A percentile compares a stretch with the other conserved stretches of the same genome.
These are phyloP conservation scores for Harpagifer antarcticus DNA, from an alignment of 2,797 vertebrate species.

Conservation along the genomic window DNA sequence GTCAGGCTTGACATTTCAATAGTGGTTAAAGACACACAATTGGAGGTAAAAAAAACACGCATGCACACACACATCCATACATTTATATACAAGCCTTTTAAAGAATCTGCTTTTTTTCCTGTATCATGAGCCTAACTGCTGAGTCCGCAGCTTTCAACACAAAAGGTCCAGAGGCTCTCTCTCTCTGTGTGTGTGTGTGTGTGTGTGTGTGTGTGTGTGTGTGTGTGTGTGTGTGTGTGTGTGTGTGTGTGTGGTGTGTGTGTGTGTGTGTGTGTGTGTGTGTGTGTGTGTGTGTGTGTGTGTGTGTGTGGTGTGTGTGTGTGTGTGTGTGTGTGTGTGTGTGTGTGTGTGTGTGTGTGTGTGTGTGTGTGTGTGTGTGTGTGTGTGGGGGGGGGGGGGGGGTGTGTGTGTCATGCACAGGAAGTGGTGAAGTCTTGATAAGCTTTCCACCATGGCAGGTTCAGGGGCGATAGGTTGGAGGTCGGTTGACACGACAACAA, in stretches of 20 bases:
- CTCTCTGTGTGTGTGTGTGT: too few relatives aligned
- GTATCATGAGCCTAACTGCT: conserved; percentile 30
- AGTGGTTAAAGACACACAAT: background rate
- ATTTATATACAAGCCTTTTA: conserved; percentile 8
- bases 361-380: background rate
- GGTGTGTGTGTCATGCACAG: conserved; percentile 57
- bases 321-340: background rate
- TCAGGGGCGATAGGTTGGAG: conserved; percentile 40
- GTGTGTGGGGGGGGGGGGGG: too few relatives aligned
- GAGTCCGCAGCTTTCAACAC: conserved; percentile 40
- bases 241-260: conserved; percentile 8
- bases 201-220: too few relatives aligned
- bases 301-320: background rate
- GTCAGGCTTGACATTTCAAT: conserved; percentile 32
- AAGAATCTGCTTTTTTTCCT: conserved; percentile 9
- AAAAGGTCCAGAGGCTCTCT: conserved; percentile 35
- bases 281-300: background rate
- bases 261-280: background rate
- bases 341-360: background rate
- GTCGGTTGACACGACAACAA: conserved; percentile 16
- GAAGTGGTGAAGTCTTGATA: conserved; percentile 75
- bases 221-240: too few relatives aligned
- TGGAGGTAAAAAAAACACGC: background rate
- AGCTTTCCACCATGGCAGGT: conserved; percentile 42
- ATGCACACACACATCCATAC: background rate